phyloP scores from a whole-genome alignment of 2,888 invertebrate genomes.

The Trisateles emortualis region DNA sequence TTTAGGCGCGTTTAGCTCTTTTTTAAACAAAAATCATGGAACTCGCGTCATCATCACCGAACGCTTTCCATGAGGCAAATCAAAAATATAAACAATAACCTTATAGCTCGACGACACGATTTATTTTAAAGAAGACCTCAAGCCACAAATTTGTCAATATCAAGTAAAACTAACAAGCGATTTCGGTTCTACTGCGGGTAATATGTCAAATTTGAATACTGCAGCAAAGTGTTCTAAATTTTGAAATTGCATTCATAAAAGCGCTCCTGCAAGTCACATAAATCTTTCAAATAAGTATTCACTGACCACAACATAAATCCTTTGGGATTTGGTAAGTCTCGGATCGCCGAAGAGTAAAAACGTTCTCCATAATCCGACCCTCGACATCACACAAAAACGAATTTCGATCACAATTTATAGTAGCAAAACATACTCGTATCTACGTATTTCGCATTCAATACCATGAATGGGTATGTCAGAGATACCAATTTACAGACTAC shows the following conservation, averaged over 20 bases:
- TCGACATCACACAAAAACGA: neutral
- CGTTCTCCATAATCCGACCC: neutral
- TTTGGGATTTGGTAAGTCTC: conserved; percentile 9
- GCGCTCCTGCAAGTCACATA: conserved; percentile 15
- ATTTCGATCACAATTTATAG: neutral
- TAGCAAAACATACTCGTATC: neutral
- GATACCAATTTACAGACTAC: neutral
- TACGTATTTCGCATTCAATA: neutral
- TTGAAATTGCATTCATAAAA: neutral
- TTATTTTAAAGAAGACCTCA: too few species aligned
- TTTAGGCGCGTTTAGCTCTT: too few species aligned
- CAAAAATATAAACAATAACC: too few species aligned
- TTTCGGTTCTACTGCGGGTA: neutral
- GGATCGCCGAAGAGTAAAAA: conserved; percentile 19
- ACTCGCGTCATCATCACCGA: too few species aligned
- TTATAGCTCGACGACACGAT: too few species aligned
- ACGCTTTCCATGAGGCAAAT: too few species aligned
- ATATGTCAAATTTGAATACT: neutral
- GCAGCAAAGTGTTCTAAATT: neutral
- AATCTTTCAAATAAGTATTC: conserved; percentile 22
- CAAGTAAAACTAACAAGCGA: neutral
- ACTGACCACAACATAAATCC: conserved; percentile 26
- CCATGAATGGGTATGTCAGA: neutral
- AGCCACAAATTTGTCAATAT: too few species aligned
- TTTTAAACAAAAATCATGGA: too few species aligned